Evolutionary conservation across 2,888 invertebrate genomes (phyloP).

Genomic region (Pediacus dermestoides): DNA sequence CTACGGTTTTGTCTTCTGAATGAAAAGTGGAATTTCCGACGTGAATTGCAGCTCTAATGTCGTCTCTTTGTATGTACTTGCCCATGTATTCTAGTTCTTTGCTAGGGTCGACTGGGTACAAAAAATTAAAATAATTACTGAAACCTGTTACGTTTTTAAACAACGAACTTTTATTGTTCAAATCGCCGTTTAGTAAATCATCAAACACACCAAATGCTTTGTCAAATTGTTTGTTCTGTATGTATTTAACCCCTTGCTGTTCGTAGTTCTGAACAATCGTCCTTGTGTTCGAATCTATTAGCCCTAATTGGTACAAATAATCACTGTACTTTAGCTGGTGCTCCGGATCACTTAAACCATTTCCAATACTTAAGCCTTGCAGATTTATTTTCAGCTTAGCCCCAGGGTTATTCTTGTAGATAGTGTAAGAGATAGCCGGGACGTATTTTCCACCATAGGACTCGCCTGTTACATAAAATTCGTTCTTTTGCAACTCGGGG

Average conservation of each 20-base stretch:
- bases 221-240: slow-evolving; percentile 60
- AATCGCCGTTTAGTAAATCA: slow-evolving; percentile 65
- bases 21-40: slow-evolving; percentile 77
- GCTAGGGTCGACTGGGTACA: slow-evolving; percentile 59
- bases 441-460: slow-evolving; percentile 79
- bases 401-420: slow-evolving; percentile 58
- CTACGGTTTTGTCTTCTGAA: slow-evolving; percentile 42
- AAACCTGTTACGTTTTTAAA: slow-evolving; percentile 76
- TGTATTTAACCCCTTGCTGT: slow-evolving; percentile 54
- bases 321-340: slow-evolving; percentile 73
- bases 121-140: slow-evolving; percentile 70
- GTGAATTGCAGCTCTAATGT: slow-evolving; percentile 72
- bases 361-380: slow-evolving; percentile 68
- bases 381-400: slow-evolving; percentile 65
- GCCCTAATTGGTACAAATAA: slow-evolving; percentile 75
- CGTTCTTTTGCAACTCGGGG: slow-evolving; percentile 64
- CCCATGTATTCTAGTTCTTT: slow-evolving; percentile 53
- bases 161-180: slow-evolving; percentile 56
- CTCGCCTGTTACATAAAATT: slow-evolving; percentile 84
- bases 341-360: slow-evolving; percentile 50
- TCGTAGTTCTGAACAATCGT: slow-evolving; percentile 61
- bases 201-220: slow-evolving; percentile 73
- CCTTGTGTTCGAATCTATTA: slow-evolving; percentile 63
- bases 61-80: slow-evolving; percentile 59
- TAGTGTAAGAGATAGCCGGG: slow-evolving; percentile 71